These are phyloP conservation scores for Salarias fasciatus DNA, from an alignment of 2,797 vertebrate species.

Conservation along the genomic window DNA sequence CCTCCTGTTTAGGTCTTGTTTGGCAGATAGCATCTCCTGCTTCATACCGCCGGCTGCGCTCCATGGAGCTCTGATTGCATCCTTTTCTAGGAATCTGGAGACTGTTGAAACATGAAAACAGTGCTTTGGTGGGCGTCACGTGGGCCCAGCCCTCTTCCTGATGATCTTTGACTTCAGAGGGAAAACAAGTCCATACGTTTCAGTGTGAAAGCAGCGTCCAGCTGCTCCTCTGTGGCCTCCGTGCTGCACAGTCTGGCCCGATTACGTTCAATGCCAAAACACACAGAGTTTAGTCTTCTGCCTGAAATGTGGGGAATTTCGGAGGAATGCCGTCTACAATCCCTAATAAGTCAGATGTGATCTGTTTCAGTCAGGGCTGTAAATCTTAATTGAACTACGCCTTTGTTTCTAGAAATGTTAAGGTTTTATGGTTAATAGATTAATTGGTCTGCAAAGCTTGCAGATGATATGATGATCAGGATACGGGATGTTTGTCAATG, in stretches of 20 bases:
- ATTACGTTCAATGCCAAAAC: no score
- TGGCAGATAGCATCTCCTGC: background rate
- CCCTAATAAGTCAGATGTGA: background rate
- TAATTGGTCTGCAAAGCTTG: no score
- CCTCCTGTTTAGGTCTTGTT: background rate
- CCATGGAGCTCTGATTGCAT: background rate
- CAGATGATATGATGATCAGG: no score
- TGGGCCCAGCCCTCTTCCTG: slow-evolving; percentile 18
- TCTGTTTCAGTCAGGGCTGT: background rate
- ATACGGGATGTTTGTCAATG: no score
- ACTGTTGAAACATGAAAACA: slow-evolving; percentile 10
- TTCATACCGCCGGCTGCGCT: background rate
- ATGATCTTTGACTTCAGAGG: slow-evolving; percentile 29
- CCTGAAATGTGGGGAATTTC: no score
- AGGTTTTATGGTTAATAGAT: no score
- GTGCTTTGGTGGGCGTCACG: slow-evolving; percentile 4
- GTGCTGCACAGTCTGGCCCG: no score
- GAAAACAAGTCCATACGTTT: slow-evolving; percentile 25
- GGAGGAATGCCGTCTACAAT: background rate
- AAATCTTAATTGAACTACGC: no score
- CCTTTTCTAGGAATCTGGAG: slow-evolving; percentile 2
- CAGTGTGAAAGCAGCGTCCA: slow-evolving; percentile 25
- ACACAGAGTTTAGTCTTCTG: no score
- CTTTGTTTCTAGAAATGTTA: no score
- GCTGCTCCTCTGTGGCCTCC: slow-evolving; percentile 12